Evolutionary conservation across 2,113 vertebrate species (phyloP).

Genomic region (Poeciliopsis turrubarensis): DNA sequence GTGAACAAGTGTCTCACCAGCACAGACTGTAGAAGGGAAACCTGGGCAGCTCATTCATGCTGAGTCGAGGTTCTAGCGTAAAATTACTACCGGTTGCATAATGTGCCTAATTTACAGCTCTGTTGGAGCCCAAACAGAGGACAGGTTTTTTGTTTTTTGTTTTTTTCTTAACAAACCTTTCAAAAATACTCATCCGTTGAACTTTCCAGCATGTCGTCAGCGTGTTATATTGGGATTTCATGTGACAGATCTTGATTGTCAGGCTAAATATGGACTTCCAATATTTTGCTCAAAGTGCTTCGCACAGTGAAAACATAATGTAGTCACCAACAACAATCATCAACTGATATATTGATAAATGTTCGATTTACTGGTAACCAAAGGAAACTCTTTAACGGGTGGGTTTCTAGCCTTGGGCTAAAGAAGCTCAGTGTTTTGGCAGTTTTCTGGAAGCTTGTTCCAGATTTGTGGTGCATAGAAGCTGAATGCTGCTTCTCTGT

Average conservation of each 20-base stretch:
- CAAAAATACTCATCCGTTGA: neutral
- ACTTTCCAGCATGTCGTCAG: neutral
- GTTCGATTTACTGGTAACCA: too few species aligned
- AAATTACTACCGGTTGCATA: conserved; percentile 1
- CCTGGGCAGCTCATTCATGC: conserved; percentile 1
- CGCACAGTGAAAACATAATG: too few species aligned
- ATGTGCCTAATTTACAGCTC: neutral
- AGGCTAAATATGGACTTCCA: neutral
- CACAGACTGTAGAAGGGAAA: neutral
- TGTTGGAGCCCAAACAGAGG: neutral
- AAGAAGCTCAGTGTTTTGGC: too few species aligned
- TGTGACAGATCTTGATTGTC: neutral
- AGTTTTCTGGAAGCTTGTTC: too few species aligned
- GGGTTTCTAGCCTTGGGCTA: too few species aligned
- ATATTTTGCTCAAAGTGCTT: neutral
- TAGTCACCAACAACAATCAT: too few species aligned
- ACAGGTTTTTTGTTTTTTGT: neutral
- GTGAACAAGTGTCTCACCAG: neutral
- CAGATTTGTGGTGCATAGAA: too few species aligned
- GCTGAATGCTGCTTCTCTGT: too few species aligned
- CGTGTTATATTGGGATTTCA: neutral
- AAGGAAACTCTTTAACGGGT: too few species aligned
- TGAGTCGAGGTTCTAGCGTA: neutral
- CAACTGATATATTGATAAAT: too few species aligned
- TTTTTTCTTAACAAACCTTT: neutral